Evolutionary conservation across 2,888 invertebrate genomes (phyloP).

Genomic region (Papilio protenor): DNA sequence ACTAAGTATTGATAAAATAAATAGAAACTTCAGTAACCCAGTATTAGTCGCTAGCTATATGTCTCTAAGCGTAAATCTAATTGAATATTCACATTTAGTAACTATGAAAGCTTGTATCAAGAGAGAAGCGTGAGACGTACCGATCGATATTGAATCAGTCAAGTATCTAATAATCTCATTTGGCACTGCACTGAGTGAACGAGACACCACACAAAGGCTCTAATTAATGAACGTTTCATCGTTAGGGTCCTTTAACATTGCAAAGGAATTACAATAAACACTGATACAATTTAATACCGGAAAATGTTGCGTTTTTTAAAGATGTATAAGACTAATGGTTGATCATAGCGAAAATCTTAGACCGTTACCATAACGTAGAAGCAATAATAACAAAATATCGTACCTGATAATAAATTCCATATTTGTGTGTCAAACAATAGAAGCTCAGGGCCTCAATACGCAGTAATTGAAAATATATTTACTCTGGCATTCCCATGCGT

Average conservation of each 20-base stretch:
- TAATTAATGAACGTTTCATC: conserved; percentile 34
- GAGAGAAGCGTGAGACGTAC: background rate
- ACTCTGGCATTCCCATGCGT: background rate
- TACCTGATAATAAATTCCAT: background rate
- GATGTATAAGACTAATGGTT: background rate
- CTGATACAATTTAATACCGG: background rate
- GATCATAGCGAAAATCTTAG: background rate
- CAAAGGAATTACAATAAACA: background rate
- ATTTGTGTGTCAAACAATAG: conserved; percentile 6
- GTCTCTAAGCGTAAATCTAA: too few species aligned
- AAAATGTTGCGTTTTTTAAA: background rate
- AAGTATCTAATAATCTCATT: conserved; percentile 36
- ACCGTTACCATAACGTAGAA: background rate
- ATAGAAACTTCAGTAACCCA: too few species aligned
- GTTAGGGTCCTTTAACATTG: conserved; percentile 4
- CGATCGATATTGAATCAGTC: conserved; percentile 14
- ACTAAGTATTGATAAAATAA: too few species aligned
- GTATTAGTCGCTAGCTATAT: too few species aligned
- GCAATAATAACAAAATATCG: background rate
- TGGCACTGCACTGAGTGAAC: conserved; percentile 13
- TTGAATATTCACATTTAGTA: too few species aligned
- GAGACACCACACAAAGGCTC: conserved; percentile 20
- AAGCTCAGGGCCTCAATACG: background rate
- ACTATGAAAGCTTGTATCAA: background rate
- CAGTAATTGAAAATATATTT: conserved; percentile 13